These are phyloP conservation scores for Rhinolophus ferrumequinum DNA, from an alignment of 2,113 vertebrate species.

Conservation along the genomic window DNA sequence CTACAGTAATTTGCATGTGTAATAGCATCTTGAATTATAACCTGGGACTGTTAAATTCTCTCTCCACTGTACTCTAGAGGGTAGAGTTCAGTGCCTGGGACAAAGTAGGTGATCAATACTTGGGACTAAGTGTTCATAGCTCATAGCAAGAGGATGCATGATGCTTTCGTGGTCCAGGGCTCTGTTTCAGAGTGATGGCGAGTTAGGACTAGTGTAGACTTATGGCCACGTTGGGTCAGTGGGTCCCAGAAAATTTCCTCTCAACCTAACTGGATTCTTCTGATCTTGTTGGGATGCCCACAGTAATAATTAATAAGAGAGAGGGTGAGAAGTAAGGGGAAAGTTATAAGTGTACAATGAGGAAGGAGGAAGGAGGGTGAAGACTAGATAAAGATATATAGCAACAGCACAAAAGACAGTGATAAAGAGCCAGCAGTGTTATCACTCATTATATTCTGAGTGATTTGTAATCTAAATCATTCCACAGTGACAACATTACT, in stretches of 20 bases:
- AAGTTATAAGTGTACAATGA: background rate
- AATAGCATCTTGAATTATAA: background rate
- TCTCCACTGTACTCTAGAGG: background rate
- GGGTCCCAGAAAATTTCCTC: background rate
- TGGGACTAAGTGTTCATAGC: background rate
- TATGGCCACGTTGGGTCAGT: background rate
- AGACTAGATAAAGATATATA: background rate
- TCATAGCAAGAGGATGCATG: rapidly evolving
- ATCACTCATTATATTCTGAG: rapidly evolving
- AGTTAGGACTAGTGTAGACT: background rate
- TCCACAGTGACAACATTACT: background rate
- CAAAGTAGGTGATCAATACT: background rate
- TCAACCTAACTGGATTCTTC: background rate
- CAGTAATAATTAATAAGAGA: background rate
- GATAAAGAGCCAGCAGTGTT: background rate
- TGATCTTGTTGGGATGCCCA: too few relatives aligned
- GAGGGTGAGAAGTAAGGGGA: background rate
- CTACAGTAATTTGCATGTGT: too few relatives aligned
- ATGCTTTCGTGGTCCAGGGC: background rate
- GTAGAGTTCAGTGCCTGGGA: background rate
- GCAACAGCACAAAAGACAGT: background rate
- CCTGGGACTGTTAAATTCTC: background rate
- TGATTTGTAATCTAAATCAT: background rate
- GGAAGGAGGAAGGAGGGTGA: background rate
- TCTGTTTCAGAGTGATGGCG: background rate